phyloP scores from a whole-genome alignment of 2,113 vertebrate genomes.

The Apodemus sylvaticus region DNA sequence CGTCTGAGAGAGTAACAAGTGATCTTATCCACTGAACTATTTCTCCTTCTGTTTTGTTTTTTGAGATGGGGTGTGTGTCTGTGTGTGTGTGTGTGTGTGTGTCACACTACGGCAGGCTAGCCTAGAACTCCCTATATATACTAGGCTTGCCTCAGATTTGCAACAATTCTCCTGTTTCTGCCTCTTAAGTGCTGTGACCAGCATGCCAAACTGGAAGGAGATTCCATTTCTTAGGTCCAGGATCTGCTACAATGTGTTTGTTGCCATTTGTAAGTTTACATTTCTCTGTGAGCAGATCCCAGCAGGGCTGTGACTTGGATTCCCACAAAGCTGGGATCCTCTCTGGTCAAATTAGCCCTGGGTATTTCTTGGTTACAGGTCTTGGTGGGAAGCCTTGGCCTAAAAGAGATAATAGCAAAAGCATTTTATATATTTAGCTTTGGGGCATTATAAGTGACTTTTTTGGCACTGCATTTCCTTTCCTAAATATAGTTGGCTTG shows the following conservation, averaged over 20 bases:
- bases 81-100: not conserved
- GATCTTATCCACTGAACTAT: not conserved
- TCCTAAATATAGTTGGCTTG: slow-evolving; percentile 26
- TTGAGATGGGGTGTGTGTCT: not conserved
- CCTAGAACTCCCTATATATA: not conserved
- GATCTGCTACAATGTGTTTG: not conserved
- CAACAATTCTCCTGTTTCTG: not conserved
- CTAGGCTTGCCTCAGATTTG: not conserved
- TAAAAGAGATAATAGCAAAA: slow-evolving; percentile 17
- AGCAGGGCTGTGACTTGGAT: not conserved
- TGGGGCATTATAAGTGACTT: slow-evolving; percentile 24
- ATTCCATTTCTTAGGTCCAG: not conserved
- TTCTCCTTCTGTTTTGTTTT: not conserved
- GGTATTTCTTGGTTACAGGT: not conserved
- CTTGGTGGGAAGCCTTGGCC: not conserved
- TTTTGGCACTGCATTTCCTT: slow-evolving; percentile 29
- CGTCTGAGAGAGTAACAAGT: not conserved
- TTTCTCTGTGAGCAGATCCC: not conserved
- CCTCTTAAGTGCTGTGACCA: not conserved
- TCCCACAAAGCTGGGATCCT: too few species aligned
- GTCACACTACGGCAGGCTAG: not conserved
- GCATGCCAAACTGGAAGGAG: not conserved
- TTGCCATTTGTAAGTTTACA: slow-evolving; percentile 30
- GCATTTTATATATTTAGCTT: slow-evolving; percentile 48
- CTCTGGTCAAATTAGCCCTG: not conserved